Base-by-base conservation (phyloP, 2,113 vertebrate genomes). In the Notarius lentiginosus region DNA sequence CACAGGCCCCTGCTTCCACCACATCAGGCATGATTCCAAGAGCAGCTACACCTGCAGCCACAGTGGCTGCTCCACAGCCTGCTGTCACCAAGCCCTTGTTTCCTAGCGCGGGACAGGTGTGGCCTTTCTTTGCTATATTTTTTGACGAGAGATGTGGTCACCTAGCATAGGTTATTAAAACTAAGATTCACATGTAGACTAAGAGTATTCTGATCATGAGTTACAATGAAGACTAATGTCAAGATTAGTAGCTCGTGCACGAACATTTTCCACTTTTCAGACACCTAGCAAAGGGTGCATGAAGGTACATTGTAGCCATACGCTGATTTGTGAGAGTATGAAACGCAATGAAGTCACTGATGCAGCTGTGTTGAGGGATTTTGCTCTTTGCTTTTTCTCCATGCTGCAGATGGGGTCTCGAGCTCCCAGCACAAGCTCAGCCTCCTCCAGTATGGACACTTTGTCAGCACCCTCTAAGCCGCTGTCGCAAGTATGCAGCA, bases 341-440 rank as follows among this genome's bases (percentile, higher is more conserved):
- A 49, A 60, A 53, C 34, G 10, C 56, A 61, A 8, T 58, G n/a
- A 63, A 34, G 17, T 55, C 27, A 76, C 7, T 82, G 77, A 73
- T 70, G 41, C 9, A n/a, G 79, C 76, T 61, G n/a, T 85, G 83
- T 73, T 85, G 83, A 73, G 84, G 81, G 73, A 56, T 70, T 41
- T 86, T 61, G 66, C 27, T 73, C 51, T 77, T 84, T 86, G 84
- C 86, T 87, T 81, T 89, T 87, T 94, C 97, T 96, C 95, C 97
- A 96, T 96, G 97, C 98, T 99, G 96, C 98, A 99, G 97, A 99
- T 99, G 97, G 97, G 97, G 95, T 96, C 97, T 96, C 96, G 95
- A 96, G 97, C 96, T 96, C 96, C 96, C 96, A 98, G 96, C 96
- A 96, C 96, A 96, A 97, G 95, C 97, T 92, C 95, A 95, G 95